phyloP scores from a whole-genome alignment of 2,888 invertebrate species.

The Drosophila sordidula region DNA sequence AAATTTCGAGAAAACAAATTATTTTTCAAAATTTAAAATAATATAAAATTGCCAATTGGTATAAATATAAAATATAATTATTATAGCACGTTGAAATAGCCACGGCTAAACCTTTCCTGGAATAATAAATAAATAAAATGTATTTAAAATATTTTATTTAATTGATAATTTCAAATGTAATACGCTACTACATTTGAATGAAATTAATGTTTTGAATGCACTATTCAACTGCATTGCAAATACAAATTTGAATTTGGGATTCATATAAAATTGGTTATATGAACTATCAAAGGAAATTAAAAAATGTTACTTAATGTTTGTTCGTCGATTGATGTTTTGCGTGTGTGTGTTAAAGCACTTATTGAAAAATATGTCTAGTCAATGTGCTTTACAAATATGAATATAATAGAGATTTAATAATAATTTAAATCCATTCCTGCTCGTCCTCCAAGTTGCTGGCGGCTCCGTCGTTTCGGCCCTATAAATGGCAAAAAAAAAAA shows the following conservation, averaged over 20 bases:
- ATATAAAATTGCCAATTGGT: no score
- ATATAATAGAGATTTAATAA: background rate
- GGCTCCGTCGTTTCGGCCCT: conserved; percentile 31
- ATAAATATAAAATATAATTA: no score
- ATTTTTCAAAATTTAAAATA: background rate
- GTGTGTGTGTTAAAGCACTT: background rate
- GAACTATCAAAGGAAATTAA: background rate
- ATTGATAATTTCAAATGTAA: background rate
- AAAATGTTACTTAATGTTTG: background rate
- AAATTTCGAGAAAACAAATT: no score
- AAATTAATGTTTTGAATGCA: conserved; percentile 20
- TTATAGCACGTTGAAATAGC: no score
- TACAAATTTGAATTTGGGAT: background rate
- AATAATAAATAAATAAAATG: background rate
- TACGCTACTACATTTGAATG: background rate
- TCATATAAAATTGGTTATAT: background rate
- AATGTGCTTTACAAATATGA: background rate
- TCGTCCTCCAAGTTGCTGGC: conserved; percentile 65
- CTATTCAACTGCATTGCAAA: conserved; percentile 20
- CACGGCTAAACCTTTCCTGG: no score
- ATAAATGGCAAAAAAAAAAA: background rate
- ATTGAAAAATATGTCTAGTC: background rate
- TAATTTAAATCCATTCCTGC: conserved; percentile 61
- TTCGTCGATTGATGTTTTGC: background rate
- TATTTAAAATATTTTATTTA: background rate